Base-by-base conservation (phyloP, 2,888 invertebrate species). In the Mythimna loreyi region DNA sequence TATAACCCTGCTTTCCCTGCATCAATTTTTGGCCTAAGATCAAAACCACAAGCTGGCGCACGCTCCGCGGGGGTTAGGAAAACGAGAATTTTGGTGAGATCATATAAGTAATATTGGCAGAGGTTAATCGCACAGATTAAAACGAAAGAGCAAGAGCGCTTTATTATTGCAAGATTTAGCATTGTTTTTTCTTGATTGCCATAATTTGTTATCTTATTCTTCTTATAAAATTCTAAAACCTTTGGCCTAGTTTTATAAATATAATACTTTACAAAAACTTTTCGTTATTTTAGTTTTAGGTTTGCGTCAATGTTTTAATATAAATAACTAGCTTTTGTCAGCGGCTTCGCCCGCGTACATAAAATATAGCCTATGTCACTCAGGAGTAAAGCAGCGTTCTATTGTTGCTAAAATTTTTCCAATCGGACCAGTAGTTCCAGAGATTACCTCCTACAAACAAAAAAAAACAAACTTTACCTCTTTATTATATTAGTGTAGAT, bases 21-120 rank as follows among this genome's bases (percentile, higher is more conserved):
- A 82, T 71, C 59, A 45, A 64, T 82, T 60, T 72, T 74, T 55
- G 55, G 49, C 58, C 8, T 50, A 69, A 57, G 70, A 81, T 71
- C 74, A 75, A 72, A 76, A 72, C 72, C 75, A 57, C 71, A 76
- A 47, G 78, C 76, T 78, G 75, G 72, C 81, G 63, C 67, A 47
- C 52, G 52, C 67, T 66, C 69, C 76, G 72, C 64, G 47, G 63
- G 63, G 77, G 71, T 49, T 67, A 57, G 9, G 69, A 71, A 77
- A 68, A 63, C 57, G 67, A 75, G 69, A 77, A 78, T 77, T 82
- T 80, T 65, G 59, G 67, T 47, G 40, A 69, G 65, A 76, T 80
- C 75, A 76, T 68, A 82, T 82, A 80, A 84, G 82, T 82, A 86
- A 81, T 80, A 80, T 75, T 47, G 52, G 55, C 16, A 59, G 47